Percentiles rank a stretch among this genome's conserved stretches.
phyloP scores from a whole-genome alignment of 2,797 vertebrate genomes.

The Pseudomugil tenellus region DNA sequence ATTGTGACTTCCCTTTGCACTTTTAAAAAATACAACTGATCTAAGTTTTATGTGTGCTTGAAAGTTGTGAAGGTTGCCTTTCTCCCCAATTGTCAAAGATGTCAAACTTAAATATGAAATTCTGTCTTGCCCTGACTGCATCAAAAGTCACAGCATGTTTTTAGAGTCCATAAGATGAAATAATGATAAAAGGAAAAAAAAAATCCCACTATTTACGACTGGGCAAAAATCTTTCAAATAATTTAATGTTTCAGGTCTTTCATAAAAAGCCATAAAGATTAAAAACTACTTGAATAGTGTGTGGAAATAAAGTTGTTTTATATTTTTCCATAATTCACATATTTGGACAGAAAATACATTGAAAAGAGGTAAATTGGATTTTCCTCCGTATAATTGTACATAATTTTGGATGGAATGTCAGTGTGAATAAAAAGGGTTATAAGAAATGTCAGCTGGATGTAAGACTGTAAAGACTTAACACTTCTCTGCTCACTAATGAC shows the following conservation, averaged over 20 bases:
- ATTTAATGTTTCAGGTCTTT: constrained; percentile 16
- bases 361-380: constrained; percentile 72
- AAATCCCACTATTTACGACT: constrained; percentile 26
- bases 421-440: constrained; percentile 74
- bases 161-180: constrained; percentile 68
- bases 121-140: constrained; percentile 72
- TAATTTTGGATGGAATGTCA: constrained; percentile 81
- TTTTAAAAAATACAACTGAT: constrained; percentile 86
- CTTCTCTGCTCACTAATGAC: constrained; percentile 79
- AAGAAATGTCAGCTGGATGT: constrained; percentile 75
- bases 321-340: constrained; percentile 72
- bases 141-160: constrained; percentile 69
- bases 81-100: constrained; percentile 82
- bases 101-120: constrained; percentile 84
- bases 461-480: constrained; percentile 78
- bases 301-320: constrained; percentile 45
- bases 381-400: constrained; percentile 76
- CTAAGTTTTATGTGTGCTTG: constrained; percentile 86
- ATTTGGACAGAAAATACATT: constrained; percentile 71
- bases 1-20: constrained; percentile 79
- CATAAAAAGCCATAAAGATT: constrained; percentile 7
- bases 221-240: constrained; percentile 27
- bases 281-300: constrained; percentile 14
- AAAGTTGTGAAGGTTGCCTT: constrained; percentile 86
- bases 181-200: constrained; percentile 33